phyloP scores from a whole-genome alignment of 1,140 invertebrate species.

The Zaprionus camerounensis region DNA sequence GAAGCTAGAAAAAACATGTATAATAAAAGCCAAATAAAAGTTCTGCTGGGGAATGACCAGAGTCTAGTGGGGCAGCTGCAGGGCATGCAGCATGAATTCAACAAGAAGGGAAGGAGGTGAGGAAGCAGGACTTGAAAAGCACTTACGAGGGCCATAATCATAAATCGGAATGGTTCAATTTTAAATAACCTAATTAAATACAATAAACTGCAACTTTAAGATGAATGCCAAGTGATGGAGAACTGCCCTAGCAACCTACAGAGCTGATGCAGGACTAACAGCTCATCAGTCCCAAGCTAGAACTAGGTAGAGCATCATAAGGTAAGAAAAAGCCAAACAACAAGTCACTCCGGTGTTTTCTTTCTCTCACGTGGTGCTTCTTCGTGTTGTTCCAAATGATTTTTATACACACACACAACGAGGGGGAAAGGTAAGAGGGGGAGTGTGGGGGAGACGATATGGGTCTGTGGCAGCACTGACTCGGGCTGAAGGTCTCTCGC shows the following conservation, averaged over 20 bases:
- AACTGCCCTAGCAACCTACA: too few relatives aligned
- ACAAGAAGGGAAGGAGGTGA: neutral
- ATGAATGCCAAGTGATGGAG: neutral
- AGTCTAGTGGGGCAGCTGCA: neutral
- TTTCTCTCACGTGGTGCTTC: neutral
- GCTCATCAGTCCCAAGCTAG: too few relatives aligned
- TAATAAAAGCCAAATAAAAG: slow-evolving; percentile 6
- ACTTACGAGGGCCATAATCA: neutral
- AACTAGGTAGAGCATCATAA: too few relatives aligned
- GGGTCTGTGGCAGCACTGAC: too few relatives aligned
- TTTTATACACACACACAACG: too few relatives aligned
- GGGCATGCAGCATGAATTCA: neutral
- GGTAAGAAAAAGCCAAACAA: too few relatives aligned
- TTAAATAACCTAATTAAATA: neutral
- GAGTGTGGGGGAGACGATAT: neutral
- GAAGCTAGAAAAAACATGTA: slow-evolving; percentile 31
- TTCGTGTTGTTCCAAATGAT: neutral
- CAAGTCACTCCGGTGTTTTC: neutral
- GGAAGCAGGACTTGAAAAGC: neutral
- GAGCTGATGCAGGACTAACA: too few relatives aligned
- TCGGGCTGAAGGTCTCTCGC: slow-evolving; percentile 47
- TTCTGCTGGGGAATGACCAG: neutral
- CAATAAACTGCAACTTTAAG: neutral
- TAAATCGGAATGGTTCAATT: neutral
- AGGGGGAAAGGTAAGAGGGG: neutral